Conservation (phyloP, 2,888 invertebrate genomes). For the Chrysotoxum bicinctum region DNA sequence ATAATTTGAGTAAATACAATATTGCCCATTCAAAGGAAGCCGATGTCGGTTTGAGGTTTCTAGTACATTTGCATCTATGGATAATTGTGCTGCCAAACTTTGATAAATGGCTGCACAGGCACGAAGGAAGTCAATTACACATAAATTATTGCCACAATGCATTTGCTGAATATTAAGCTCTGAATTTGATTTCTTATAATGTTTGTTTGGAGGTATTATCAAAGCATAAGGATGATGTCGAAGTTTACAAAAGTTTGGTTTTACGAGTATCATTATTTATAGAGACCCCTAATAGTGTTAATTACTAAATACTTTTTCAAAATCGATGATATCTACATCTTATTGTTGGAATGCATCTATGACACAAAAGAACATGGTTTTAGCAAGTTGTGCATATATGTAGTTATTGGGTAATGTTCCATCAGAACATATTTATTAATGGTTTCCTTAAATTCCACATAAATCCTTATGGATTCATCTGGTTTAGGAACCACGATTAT, state of each 20-base stretch:
- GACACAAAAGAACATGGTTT: conserved; percentile 24
- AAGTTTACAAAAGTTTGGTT: too few relatives aligned
- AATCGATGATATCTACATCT: neutral
- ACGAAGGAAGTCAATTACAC: neutral
- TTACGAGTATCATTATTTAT: too few relatives aligned
- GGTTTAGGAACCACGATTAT: conserved; percentile 24
- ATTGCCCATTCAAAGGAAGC: conserved; percentile 32
- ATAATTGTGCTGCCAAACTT: conserved; percentile 13
- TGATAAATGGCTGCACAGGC: neutral
- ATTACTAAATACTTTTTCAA: conserved; percentile 22
- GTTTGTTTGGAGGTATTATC: too few relatives aligned
- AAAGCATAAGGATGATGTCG: too few relatives aligned
- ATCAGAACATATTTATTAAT: conserved; percentile 28
- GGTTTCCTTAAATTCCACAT: conserved; percentile 11
- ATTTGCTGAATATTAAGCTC: neutral
- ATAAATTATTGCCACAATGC: neutral
- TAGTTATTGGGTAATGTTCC: conserved; percentile 36
- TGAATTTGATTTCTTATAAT: too few relatives aligned
- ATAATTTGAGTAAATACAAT: conserved; percentile 29
- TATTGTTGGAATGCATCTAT: conserved; percentile 11
- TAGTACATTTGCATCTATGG: conserved; percentile 3
- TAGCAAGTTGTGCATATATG: conserved; percentile 15
- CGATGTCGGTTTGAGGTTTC: conserved; percentile 30
- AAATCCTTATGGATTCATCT: conserved; percentile 20
- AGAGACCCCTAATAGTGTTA: neutral